phyloP scores from a whole-genome alignment of 2,797 vertebrate species.

The Enteromius treurensis region DNA sequence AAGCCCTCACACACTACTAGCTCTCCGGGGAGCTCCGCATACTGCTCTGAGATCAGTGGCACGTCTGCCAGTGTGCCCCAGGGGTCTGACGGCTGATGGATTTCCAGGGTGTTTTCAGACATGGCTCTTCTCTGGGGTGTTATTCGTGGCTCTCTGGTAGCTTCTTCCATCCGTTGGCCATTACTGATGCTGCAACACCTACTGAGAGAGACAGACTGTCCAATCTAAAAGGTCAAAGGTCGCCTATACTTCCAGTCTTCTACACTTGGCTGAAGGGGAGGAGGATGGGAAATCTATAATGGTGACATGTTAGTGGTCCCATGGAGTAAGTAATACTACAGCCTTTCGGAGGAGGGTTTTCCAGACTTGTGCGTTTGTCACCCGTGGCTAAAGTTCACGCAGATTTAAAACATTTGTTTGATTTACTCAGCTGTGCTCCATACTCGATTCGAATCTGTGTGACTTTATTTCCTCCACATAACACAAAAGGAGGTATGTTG shows the following conservation, averaged over 20 bases:
- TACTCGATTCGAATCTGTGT: background rate
- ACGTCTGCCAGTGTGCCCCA: constrained; percentile 16
- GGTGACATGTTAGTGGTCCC: constrained; percentile 10
- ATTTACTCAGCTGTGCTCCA: background rate
- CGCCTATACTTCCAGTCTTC: constrained; percentile 5
- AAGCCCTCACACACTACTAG: constrained; percentile 26
- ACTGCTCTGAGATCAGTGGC: constrained; percentile 47
- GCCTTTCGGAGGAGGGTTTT: background rate
- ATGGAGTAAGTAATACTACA: constrained; percentile 31
- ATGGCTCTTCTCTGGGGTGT: constrained; percentile 17
- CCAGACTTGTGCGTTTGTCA: background rate
- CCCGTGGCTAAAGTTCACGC: background rate
- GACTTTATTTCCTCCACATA: background rate
- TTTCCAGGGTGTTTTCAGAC: constrained; percentile 31
- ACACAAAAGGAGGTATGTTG: background rate
- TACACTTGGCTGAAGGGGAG: background rate
- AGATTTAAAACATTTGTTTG: background rate
- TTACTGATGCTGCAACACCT: constrained; percentile 23
- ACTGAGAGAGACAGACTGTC: constrained; percentile 34
- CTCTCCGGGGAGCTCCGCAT: constrained; percentile 34
- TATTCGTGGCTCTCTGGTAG: background rate
- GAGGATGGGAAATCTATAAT: constrained; percentile 35
- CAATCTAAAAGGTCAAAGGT: constrained; percentile 43
- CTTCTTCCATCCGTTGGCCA: background rate
- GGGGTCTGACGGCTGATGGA: constrained; percentile 39